Base-by-base conservation (phyloP, 2,113 vertebrate genomes). In the Hydrolagus affinis region DNA sequence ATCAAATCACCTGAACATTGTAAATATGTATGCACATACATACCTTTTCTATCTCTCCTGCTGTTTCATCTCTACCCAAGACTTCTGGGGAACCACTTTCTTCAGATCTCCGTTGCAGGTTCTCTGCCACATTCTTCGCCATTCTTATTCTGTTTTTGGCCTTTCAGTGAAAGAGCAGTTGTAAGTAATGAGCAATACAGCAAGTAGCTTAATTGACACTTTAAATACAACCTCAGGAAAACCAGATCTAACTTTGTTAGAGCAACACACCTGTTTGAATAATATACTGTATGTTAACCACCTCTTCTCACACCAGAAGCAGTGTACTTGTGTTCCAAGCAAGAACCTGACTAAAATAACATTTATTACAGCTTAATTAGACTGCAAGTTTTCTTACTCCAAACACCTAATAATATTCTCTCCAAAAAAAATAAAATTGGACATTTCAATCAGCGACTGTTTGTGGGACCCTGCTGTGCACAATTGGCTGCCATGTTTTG, bases 81-180 rank as follows among this genome's bases (percentile, higher is more conserved):
- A 71, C 64, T 62, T 86, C 85, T 14, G 66, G 15, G 14, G 89
- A 73, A 12, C 80, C 85, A 28, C 32, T 59, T 62, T 88, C 87
- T 70, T 90, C 88, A 25, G 90, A 88, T 86, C 88, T 88, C 87
- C 90, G 89, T 88, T 89, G 87, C 0, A 85, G 15, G 8, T 85
- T 86, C 89, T 91, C 85, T 62, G 89, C 90, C 60, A 83, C 23
- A 70, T 91, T 91, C 89, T 90, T 92, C 59, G 91, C 90, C 4
- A 75, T 86, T 76, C 57, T 88, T 86, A 75, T 89, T 87, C 86
- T 88, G 76, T 92, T 90, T 87, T 85, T 92, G 62, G 95, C 93
- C 92, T 93, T 66, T 30, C 17, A 71, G 57, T 44, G n/a, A 85
- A 85, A 21, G 44, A 28, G 17, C 15, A 69, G 25, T 70, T 14